These are phyloP conservation scores for Empidonax alnorum DNA, from an alignment of 2,113 vertebrate species.

Conservation along the genomic window DNA sequence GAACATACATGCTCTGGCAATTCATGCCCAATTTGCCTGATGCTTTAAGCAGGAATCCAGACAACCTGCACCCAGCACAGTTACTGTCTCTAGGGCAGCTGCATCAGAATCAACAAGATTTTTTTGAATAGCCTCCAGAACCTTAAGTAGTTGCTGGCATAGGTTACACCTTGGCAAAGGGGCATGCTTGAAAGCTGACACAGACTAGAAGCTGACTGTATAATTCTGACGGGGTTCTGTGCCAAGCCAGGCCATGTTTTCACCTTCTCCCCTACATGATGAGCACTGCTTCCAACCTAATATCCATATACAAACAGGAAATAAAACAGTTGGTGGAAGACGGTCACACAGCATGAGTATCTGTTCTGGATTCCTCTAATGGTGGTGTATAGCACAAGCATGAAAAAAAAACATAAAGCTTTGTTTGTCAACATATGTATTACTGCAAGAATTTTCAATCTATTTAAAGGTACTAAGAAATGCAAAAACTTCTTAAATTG, in stretches of 20 bases:
- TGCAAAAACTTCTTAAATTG: not conserved
- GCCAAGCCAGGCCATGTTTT: not conserved
- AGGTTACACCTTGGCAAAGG: not conserved
- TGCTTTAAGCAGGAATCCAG: not conserved
- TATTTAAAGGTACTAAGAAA: not conserved
- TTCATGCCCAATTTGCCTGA: not conserved
- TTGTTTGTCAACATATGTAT: not conserved
- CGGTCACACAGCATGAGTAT: not conserved
- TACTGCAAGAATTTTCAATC: not conserved
- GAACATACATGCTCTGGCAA: not conserved
- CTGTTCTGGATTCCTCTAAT: not conserved
- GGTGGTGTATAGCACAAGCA: not conserved
- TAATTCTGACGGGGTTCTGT: not conserved
- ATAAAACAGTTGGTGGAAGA: not conserved
- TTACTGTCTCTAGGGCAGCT: not conserved
- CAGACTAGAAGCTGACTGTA: not conserved
- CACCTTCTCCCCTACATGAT: not conserved
- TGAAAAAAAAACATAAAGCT: not conserved
- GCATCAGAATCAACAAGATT: not conserved
- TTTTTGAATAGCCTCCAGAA: slow-evolving; percentile 1
- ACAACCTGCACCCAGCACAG: not conserved
- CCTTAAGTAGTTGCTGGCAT: not conserved
- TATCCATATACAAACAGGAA: not conserved
- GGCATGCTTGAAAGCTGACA: not conserved
- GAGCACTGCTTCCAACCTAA: not conserved